Evolutionary conservation across 2,797 vertebrate genomes (phyloP).

Genomic region (Aselliscus stoliczkanus): DNA sequence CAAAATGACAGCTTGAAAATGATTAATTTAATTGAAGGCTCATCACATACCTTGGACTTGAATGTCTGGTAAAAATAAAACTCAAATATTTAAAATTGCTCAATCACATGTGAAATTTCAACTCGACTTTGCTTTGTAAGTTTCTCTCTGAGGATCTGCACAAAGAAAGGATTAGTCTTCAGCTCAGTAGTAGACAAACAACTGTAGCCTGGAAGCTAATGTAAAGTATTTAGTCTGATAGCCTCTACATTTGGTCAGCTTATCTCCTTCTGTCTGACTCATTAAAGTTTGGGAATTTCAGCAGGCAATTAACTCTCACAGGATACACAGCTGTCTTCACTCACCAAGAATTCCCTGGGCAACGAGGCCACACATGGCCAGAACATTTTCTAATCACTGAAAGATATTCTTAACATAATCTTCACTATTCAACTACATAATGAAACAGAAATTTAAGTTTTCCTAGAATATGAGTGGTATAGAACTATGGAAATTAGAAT

Average conservation of each 20-base stretch:
- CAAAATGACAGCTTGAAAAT: slow-evolving; percentile 28
- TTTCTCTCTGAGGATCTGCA: background rate
- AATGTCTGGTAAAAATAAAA: slow-evolving; percentile 39
- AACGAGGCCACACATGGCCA: background rate
- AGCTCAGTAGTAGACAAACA: background rate
- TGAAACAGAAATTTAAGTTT: slow-evolving; percentile 1
- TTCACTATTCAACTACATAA: background rate
- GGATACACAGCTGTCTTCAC: background rate
- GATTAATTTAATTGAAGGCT: background rate
- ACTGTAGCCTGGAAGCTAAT: background rate
- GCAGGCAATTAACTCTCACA: background rate
- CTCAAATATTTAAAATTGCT: background rate
- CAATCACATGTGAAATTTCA: background rate
- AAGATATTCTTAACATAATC: background rate
- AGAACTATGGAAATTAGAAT: background rate
- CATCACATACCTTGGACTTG: background rate
- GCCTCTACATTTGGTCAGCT: background rate
- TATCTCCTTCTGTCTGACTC: background rate
- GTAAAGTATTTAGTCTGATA: background rate
- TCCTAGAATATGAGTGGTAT: background rate
- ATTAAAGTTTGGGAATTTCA: background rate
- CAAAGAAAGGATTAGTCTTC: background rate
- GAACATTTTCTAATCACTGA: background rate
- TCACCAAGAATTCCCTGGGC: background rate
- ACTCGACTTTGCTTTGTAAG: background rate